These are phyloP conservation scores for Tenebrio molitor DNA, from an alignment of 1,140 invertebrate species.

Conservation along the genomic window DNA sequence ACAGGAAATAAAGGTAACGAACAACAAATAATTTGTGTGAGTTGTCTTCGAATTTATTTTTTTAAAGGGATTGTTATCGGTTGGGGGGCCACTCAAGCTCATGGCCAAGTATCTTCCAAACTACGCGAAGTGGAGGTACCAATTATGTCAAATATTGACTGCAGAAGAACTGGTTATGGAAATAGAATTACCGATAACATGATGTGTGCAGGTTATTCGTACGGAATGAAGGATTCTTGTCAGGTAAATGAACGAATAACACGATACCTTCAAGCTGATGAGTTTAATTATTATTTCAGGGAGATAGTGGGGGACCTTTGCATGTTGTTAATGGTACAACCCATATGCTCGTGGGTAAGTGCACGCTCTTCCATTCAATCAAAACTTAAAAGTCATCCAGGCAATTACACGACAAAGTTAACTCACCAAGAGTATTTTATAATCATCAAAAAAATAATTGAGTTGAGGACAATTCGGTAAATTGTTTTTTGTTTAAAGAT, in stretches of 20 bases:
- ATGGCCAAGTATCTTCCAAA: slow-evolving; percentile 70
- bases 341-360: slow-evolving; percentile 70
- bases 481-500: too few relatives aligned
- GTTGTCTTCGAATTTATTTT: neutral
- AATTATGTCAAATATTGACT: slow-evolving; percentile 80
- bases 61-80: slow-evolving; percentile 72
- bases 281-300: slow-evolving; percentile 64
- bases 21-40: neutral
- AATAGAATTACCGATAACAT: slow-evolving; percentile 86
- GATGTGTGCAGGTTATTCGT: slow-evolving; percentile 84
- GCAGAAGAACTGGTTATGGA: slow-evolving; percentile 77
- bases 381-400: too few relatives aligned
- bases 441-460: neutral
- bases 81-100: slow-evolving; percentile 75
- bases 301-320: slow-evolving; percentile 77
- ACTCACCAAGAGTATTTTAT: too few relatives aligned
- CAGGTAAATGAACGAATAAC: slow-evolving; percentile 67
- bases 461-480: too few relatives aligned
- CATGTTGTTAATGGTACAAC: slow-evolving; percentile 67
- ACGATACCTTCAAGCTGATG: neutral
- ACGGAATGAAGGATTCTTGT: slow-evolving; percentile 84
- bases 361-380: too few relatives aligned
- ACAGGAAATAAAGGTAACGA: slow-evolving; percentile 67
- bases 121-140: slow-evolving; percentile 77
- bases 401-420: too few relatives aligned